Conservation (phyloP, 2,797 vertebrate species). For the Poecile montanus region DNA sequence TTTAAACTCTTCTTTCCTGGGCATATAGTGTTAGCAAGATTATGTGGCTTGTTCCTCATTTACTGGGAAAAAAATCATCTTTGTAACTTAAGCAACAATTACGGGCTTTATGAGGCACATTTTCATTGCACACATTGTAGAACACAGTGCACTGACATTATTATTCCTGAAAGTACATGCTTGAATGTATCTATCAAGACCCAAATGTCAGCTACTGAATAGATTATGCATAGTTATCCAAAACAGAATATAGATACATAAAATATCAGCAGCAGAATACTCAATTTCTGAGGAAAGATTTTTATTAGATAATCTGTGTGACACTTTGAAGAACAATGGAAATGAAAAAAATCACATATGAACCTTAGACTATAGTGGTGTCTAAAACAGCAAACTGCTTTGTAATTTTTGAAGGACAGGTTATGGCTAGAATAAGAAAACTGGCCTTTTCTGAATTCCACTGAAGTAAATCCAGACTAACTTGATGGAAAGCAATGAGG, state of each 20-base stretch:
- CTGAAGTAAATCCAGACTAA: not conserved
- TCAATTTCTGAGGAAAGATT: slow-evolving; percentile 53
- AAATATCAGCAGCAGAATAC: slow-evolving; percentile 59
- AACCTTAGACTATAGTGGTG: not conserved
- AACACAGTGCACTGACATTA: slow-evolving; percentile 61
- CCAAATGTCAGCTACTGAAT: slow-evolving; percentile 67
- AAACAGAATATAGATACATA: slow-evolving; percentile 61
- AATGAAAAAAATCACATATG: not conserved
- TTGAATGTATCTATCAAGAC: slow-evolving; percentile 71
- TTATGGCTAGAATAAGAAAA: not conserved
- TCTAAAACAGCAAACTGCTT: slow-evolving; percentile 8
- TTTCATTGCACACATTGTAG: slow-evolving; percentile 64
- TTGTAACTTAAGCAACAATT: slow-evolving; percentile 71
- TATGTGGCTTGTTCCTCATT: slow-evolving; percentile 73
- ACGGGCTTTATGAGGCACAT: slow-evolving; percentile 56
- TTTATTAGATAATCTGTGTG: slow-evolving; percentile 57
- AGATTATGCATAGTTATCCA: slow-evolving; percentile 67
- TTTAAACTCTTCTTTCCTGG: slow-evolving; percentile 80
- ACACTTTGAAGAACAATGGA: slow-evolving; percentile 36
- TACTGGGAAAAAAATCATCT: slow-evolving; percentile 71
- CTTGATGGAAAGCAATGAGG: not conserved
- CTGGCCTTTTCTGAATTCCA: not conserved
- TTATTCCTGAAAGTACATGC: slow-evolving; percentile 66
- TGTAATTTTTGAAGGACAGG: slow-evolving; percentile 8
- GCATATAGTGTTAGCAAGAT: slow-evolving; percentile 72